Evolutionary conservation across 2,888 invertebrate genomes (phyloP).

Genomic region (Magallana nippona): DNA sequence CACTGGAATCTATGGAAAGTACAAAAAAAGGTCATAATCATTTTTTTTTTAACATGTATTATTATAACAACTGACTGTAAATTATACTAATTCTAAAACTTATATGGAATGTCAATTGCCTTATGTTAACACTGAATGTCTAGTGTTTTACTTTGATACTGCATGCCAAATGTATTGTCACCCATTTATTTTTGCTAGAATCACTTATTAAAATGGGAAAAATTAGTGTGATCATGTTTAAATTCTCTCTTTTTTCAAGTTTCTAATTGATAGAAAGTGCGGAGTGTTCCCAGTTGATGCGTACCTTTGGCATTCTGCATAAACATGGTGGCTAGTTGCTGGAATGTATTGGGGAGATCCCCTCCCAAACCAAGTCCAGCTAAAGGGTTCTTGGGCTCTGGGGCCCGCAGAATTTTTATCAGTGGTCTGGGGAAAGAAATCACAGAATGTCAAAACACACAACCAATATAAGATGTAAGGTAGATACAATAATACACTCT

Average conservation of each 20-base stretch:
- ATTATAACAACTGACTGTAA: not conserved
- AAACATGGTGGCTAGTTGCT: conserved; percentile 68
- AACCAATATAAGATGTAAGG: too few species aligned
- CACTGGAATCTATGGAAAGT: not conserved
- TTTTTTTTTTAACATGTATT: not conserved
- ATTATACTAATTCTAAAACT: too few species aligned
- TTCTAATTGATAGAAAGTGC: too few species aligned
- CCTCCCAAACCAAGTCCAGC: conserved; percentile 48
- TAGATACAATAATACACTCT: not conserved
- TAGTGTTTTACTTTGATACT: too few species aligned
- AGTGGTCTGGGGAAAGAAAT: conserved; percentile 63
- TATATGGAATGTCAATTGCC: too few species aligned
- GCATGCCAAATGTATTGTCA: too few species aligned
- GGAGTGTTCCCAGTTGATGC: too few species aligned
- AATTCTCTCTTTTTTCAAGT: too few species aligned
- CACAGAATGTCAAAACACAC: not conserved
- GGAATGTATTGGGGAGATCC: conserved; percentile 65
- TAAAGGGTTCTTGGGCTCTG: conserved; percentile 55
- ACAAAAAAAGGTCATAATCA: not conserved
- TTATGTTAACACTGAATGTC: too few species aligned
- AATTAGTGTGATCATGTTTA: too few species aligned
- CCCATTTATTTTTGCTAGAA: too few species aligned
- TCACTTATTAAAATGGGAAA: too few species aligned
- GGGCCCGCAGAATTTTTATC: conserved; percentile 68
- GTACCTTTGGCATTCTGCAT: conserved; percentile 46